Percentiles rank a stretch among this genome's conserved stretches.
Conservation (phyloP, 2,797 vertebrate genomes). For the Hephaestus fuliginosus region DNA sequence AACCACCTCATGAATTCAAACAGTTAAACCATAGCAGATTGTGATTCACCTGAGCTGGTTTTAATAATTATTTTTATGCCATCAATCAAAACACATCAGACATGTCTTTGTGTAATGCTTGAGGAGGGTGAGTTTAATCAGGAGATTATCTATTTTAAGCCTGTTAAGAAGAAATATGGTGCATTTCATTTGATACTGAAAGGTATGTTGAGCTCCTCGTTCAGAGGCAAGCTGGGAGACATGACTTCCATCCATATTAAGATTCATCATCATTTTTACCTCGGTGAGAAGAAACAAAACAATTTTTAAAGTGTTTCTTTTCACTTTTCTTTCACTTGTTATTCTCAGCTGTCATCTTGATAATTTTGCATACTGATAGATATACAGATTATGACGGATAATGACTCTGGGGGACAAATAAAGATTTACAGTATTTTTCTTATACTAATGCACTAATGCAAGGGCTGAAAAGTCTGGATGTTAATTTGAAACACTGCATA, state of each 20-base stretch:
- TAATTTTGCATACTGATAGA: not conserved
- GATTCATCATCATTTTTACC: not conserved
- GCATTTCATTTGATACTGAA: not conserved
- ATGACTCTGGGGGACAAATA: no score
- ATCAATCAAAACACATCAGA: not conserved
- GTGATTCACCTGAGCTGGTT: not conserved
- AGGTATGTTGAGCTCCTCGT: not conserved
- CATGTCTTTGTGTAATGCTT: conserved; percentile 1
- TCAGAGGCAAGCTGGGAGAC: not conserved
- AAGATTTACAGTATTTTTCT: no score
- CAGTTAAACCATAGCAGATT: conserved; percentile 32
- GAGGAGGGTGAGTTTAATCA: conserved; percentile 1
- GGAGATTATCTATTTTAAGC: not conserved
- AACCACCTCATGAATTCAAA: conserved; percentile 44
- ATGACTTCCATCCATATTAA: not conserved
- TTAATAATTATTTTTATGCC: not conserved
- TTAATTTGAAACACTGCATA: not conserved
- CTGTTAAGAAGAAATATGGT: conserved; percentile 3
- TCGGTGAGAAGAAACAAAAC: not conserved
- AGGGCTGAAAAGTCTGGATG: no score
- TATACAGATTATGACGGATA: not conserved
- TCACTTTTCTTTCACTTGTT: not conserved
- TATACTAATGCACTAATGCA: no score
- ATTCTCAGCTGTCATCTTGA: not conserved
- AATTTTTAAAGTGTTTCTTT: not conserved